Evolutionary conservation across 2,113 vertebrate genomes (phyloP).

Genomic region (Mesocricetus auratus): DNA sequence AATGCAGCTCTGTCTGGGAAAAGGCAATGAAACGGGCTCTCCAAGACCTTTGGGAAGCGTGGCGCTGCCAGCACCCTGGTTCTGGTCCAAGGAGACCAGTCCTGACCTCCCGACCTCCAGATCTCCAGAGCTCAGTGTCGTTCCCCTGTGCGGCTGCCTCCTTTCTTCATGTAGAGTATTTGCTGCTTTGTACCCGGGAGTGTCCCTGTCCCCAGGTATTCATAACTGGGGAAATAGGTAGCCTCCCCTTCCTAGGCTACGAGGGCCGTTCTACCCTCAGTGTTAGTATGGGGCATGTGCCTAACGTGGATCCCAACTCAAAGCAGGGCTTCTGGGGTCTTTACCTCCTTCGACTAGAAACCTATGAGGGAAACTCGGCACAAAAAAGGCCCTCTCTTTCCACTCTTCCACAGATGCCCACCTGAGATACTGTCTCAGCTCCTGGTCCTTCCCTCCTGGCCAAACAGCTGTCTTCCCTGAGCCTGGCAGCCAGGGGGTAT

Average conservation of each 20-base stretch:
- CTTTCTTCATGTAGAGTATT: background rate
- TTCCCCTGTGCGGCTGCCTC: background rate
- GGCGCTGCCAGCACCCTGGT: background rate
- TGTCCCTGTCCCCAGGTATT: background rate
- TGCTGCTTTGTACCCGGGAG: background rate
- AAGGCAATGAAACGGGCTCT: background rate
- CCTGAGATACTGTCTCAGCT: background rate
- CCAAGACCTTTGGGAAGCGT: background rate
- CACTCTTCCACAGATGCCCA: background rate
- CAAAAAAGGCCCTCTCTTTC: background rate
- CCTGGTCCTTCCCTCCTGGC: background rate
- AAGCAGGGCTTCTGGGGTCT: background rate
- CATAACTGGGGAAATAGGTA: background rate
- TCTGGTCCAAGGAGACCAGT: conserved; percentile 23
- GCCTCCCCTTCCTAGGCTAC: background rate
- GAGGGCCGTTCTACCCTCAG: background rate
- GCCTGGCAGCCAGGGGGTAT: too few relatives aligned
- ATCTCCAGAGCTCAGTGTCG: background rate
- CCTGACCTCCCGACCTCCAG: background rate
- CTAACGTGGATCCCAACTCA: background rate
- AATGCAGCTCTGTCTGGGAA: background rate
- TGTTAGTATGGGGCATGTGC: background rate
- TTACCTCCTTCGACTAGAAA: background rate
- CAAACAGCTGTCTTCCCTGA: background rate
- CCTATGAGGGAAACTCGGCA: background rate